Percentiles rank a stretch among this genome's conserved stretches.
Conservation (phyloP, 2,113 vertebrate species). For the Meriones unguiculatus region DNA sequence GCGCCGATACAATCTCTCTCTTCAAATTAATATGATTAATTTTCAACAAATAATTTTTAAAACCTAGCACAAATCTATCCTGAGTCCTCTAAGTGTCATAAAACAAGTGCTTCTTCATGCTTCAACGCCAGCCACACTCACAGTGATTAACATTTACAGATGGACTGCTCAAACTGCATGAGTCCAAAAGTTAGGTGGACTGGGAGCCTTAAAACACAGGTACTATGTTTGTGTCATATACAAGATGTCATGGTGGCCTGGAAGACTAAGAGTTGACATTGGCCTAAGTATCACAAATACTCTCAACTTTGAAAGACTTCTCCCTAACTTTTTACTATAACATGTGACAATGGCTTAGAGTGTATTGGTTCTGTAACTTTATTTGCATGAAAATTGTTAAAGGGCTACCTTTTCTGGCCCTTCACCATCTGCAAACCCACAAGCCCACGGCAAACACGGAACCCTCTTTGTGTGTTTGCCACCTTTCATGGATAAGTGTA, state of each 20-base stretch:
- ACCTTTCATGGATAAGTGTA: background rate
- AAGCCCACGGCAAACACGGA: background rate
- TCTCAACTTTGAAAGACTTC: background rate
- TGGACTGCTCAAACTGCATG: background rate
- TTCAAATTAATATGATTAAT: constrained; percentile 3
- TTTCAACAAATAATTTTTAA: background rate
- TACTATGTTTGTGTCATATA: background rate
- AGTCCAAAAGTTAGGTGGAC: background rate
- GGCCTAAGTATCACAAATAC: background rate
- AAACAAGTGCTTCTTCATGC: background rate
- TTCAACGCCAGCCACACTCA: background rate
- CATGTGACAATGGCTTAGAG: background rate
- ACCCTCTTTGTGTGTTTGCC: background rate
- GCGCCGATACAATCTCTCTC: background rate
- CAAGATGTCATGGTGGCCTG: background rate
- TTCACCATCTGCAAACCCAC: background rate
- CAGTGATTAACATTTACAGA: background rate
- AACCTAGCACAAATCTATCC: background rate
- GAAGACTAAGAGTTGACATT: background rate
- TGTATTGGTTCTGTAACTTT: constrained; percentile 16
- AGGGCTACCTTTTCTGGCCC: background rate
- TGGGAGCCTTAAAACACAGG: background rate
- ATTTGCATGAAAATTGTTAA: constrained; percentile 8
- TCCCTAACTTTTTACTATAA: background rate
- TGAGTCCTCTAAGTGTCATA: background rate